Evolutionary conservation across 2,888 invertebrate genomes (phyloP).

Genomic region (Drosophila antonietae): DNA sequence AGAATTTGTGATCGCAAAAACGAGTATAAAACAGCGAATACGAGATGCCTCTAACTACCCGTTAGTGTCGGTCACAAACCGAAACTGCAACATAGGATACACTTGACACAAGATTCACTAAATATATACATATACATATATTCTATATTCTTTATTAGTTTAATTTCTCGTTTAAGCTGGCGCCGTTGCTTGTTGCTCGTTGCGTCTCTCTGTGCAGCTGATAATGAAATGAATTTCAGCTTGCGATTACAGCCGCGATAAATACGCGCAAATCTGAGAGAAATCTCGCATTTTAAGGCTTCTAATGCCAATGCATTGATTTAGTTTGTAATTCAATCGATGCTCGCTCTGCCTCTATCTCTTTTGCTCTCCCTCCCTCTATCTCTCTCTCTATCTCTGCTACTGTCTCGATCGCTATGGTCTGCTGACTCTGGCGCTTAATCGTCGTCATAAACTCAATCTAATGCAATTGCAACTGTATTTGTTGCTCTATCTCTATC

Average conservation of each 20-base stretch:
- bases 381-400: background rate
- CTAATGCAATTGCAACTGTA: conserved; percentile 41
- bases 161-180: conserved; percentile 7
- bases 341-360: conserved; percentile 17
- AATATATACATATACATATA: background rate
- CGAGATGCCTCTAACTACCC: conserved; percentile 75
- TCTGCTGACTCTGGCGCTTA: conserved; percentile 50
- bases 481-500: conserved; percentile 26
- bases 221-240: conserved; percentile 81
- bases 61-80: conserved; percentile 86
- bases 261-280: conserved; percentile 73
- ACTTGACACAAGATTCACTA: conserved; percentile 4
- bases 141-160: conserved; percentile 1
- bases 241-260: conserved; percentile 79
- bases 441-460: conserved; percentile 46
- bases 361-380: conserved; percentile 1
- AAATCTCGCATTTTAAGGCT: conserved; percentile 42
- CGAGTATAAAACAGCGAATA: conserved; percentile 77
- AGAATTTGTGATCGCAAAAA: conserved; percentile 85
- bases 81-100: conserved; percentile 82
- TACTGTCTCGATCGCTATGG: conserved; percentile 35
- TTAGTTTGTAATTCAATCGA: conserved; percentile 73
- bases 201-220: conserved; percentile 67
- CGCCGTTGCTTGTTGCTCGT: conserved; percentile 13
- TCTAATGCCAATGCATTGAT: conserved; percentile 58